These are phyloP conservation scores for Pteropus alecto DNA, from an alignment of 2,113 vertebrate species.

Conservation along the genomic window DNA sequence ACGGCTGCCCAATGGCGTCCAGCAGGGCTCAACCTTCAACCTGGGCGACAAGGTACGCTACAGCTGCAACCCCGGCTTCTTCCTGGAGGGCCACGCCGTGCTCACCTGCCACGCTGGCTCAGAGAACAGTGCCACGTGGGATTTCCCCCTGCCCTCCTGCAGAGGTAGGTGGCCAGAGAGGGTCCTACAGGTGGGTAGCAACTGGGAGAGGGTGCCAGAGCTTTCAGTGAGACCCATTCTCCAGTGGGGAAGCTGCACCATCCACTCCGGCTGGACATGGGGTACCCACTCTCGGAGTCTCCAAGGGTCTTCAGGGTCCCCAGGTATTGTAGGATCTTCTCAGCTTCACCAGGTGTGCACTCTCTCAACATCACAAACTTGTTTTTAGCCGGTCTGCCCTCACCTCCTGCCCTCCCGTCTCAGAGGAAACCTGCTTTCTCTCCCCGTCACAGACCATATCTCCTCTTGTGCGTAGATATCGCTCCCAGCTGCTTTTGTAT, in stretches of 20 bases:
- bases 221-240: not conserved
- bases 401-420: not conserved
- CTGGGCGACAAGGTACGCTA: slow-evolving; percentile 97
- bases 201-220: not conserved
- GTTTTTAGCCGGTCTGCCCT: not conserved
- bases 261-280: not conserved
- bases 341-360: not conserved
- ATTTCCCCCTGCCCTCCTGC: slow-evolving; percentile 97
- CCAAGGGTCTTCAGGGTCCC: accelerated
- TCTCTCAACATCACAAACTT: not conserved
- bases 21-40: slow-evolving; percentile 95
- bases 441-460: accelerated
- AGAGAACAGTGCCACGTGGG: slow-evolving; percentile 92
- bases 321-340: not conserved
- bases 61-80: slow-evolving; percentile 94
- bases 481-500: not conserved
- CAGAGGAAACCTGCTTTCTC: not conserved
- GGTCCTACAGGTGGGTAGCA: not conserved
- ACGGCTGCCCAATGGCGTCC: slow-evolving; percentile 92
- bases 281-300: not conserved
- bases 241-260: accelerated
- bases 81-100: slow-evolving; percentile 95
- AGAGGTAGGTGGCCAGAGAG: slow-evolving; percentile 86
- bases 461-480: accelerated
- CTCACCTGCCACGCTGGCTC: slow-evolving; percentile 93